phyloP scores from a whole-genome alignment of 2,888 invertebrate genomes.

The Baccha elongata region DNA sequence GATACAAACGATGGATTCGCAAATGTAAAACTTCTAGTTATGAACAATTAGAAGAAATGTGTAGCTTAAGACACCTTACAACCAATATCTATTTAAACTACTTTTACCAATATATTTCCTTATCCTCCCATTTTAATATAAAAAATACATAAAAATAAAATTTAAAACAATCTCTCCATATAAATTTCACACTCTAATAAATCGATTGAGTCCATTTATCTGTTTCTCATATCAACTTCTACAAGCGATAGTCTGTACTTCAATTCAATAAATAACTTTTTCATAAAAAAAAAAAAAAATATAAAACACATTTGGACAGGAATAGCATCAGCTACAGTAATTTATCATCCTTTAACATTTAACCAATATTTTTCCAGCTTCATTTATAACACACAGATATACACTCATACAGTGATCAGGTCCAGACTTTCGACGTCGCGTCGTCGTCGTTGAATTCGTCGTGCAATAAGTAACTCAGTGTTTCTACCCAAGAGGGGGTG shows the following conservation, averaged over 20 bases:
- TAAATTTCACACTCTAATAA: constrained; percentile 56
- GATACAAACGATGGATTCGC: too few relatives aligned
- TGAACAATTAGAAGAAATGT: too few relatives aligned
- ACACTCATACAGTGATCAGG: constrained; percentile 4
- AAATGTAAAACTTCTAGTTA: too few relatives aligned
- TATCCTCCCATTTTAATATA: too few relatives aligned
- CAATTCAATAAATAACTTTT: constrained; percentile 71
- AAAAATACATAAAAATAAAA: neutral
- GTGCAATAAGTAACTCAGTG: constrained; percentile 10
- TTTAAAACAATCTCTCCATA: constrained; percentile 10
- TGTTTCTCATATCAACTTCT: constrained; percentile 36
- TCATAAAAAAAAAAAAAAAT: constrained; percentile 14
- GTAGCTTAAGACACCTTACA: too few relatives aligned
- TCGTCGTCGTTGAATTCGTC: neutral
- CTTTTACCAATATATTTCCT: neutral
- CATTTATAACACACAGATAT: constrained; percentile 47
- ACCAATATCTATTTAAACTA: neutral
- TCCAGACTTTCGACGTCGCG: constrained; percentile 1
- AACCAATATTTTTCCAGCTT: constrained; percentile 66
- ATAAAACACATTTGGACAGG: constrained; percentile 38
- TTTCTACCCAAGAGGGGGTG: neutral
- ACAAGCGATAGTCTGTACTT: constrained; percentile 43
- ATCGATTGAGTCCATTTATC: constrained; percentile 37
- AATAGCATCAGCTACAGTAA: constrained; percentile 62
- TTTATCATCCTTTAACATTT: constrained; percentile 73